Conservation (phyloP, 2,888 invertebrate genomes). For the Linyphia triangularis region DNA sequence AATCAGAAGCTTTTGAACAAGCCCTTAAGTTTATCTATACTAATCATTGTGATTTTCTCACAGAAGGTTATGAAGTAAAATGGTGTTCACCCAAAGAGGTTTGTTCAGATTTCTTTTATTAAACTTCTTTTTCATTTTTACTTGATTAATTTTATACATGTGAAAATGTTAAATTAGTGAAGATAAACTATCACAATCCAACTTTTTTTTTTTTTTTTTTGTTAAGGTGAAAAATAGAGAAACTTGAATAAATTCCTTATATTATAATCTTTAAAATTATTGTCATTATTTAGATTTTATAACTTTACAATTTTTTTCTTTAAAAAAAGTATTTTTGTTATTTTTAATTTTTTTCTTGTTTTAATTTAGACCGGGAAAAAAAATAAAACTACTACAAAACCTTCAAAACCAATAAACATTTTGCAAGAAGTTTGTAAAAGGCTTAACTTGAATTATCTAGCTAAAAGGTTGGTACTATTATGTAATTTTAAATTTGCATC, state of each 20-base stretch:
- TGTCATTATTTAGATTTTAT: not conserved
- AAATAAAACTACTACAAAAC: slow-evolving; percentile 76
- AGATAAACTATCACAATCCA: no score
- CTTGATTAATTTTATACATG: no score
- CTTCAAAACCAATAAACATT: slow-evolving; percentile 77
- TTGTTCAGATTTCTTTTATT: slow-evolving; percentile 35
- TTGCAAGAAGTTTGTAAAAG: slow-evolving; percentile 78
- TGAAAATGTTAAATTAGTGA: no score
- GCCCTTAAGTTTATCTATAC: slow-evolving; percentile 87
- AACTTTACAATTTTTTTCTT: not conserved
- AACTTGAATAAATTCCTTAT: not conserved
- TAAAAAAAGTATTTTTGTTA: not conserved
- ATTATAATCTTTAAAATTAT: not conserved
- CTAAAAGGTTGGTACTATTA: slow-evolving; percentile 75
- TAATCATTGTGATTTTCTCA: slow-evolving; percentile 84
- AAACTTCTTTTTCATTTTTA: no score
- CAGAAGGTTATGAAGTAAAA: slow-evolving; percentile 79
- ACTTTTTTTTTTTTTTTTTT: not conserved
- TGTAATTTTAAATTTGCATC: not conserved
- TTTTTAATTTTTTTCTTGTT: not conserved
- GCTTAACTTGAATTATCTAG: slow-evolving; percentile 78
- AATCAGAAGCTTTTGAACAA: slow-evolving; percentile 86
- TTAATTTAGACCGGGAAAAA: slow-evolving; percentile 71
- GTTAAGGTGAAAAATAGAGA: not conserved
- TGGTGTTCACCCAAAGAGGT: slow-evolving; percentile 29